Evolutionary conservation across 2,113 vertebrate species (phyloP).

Genomic region (Embiotoca jacksoni): DNA sequence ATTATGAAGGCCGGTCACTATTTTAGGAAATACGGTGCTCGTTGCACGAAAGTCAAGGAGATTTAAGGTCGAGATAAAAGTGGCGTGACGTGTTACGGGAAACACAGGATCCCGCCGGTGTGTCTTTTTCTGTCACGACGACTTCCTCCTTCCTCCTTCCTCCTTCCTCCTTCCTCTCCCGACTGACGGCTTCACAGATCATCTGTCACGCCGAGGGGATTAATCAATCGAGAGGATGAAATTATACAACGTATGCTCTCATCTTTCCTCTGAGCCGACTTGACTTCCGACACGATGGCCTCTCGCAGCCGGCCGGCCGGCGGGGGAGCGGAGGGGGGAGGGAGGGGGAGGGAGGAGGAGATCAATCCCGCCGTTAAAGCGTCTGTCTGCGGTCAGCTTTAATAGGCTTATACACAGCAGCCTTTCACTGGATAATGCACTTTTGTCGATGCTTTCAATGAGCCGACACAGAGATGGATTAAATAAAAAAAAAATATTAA

Average conservation of each 20-base stretch:
- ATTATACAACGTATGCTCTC: not conserved
- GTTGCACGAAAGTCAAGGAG: no score
- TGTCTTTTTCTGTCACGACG: no score
- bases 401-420: constrained; percentile 34
- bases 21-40: no score
- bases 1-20: no score
- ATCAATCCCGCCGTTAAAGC: not conserved
- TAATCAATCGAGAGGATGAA: not conserved
- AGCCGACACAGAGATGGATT: not conserved
- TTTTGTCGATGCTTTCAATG: not conserved
- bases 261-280: not conserved
- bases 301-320: not conserved
- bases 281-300: not conserved
- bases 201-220: not conserved
- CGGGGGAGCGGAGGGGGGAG: not conserved
- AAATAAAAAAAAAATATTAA: not conserved
- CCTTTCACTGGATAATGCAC: constrained; percentile 43
- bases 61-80: no score
- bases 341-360: not conserved
- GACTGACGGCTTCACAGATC: not conserved
- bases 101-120: no score
- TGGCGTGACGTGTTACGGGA: no score
- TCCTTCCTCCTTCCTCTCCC: no score
- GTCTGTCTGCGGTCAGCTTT: constrained; percentile 33
- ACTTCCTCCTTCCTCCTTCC: no score